These are phyloP conservation scores for Chrosomus eos DNA, from an alignment of 2,797 vertebrate genomes.

Conservation along the genomic window DNA sequence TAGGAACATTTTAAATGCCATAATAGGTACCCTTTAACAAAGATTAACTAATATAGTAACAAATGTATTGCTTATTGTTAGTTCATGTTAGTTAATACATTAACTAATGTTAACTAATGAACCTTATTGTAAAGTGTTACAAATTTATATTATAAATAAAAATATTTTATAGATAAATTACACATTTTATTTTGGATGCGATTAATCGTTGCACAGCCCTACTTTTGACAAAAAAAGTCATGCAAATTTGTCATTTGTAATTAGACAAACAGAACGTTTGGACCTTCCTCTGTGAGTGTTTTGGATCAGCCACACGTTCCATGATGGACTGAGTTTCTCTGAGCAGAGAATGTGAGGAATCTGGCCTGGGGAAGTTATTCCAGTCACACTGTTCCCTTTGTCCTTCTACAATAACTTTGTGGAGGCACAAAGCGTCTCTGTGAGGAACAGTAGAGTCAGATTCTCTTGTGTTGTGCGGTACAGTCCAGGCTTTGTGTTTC, in stretches of 20 bases:
- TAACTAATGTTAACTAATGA: no score
- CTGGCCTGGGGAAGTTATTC: conserved; percentile 84
- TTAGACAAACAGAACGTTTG: neutral
- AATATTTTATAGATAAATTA: no score
- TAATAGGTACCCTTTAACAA: no score
- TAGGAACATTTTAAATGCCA: no score
- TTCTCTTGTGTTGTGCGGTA: conserved; percentile 83
- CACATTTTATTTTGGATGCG: no score
- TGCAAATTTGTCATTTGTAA: neutral
- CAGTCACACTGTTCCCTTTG: conserved; percentile 83
- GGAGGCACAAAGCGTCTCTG: conserved; percentile 86
- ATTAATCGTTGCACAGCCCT: no score
- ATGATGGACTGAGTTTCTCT: conserved; percentile 67
- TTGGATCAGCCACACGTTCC: conserved; percentile 23
- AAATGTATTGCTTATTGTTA: no score
- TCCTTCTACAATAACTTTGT: conserved; percentile 84
- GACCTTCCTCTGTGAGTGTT: neutral
- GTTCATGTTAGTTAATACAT: no score
- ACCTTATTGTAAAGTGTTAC: no score
- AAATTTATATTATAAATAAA: no score
- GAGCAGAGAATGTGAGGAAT: conserved; percentile 71
- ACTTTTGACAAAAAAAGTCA: no score
- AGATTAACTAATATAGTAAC: no score
- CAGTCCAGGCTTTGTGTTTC: conserved; percentile 82
- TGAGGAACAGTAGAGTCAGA: conserved; percentile 86